Evolutionary conservation across 1,140 invertebrate genomes (phyloP), one percentile per base, ranked within the genome.

Genomic region (Bombus turneri): DNA sequence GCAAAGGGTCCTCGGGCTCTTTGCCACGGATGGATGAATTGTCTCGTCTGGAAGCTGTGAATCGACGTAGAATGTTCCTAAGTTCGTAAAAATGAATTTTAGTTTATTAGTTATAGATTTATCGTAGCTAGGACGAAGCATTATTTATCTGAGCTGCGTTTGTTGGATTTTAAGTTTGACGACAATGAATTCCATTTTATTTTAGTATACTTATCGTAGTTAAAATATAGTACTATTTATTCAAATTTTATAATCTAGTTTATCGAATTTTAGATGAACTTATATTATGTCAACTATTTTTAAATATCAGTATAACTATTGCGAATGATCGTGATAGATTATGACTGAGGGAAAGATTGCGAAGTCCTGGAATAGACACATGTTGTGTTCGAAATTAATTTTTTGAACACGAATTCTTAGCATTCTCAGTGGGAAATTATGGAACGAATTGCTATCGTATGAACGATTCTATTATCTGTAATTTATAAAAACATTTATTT

Each of bases 1-100:
- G 41, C 6, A 68, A 31, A 53, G 83, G 83, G 82, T 83, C 34
- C 68, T 66, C 53, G 59, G 43, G 37, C 10, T 62, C 59, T 57
- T 37, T 34, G 68, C 31, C 34, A 12, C n/a, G 28, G 10, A 41
- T 34, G 43, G 8, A 12, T 62, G 76, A 79, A 75, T 82, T 64
- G 41, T 28, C 75, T 66, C 43, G 28, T 18, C 6, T 64, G 8
- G 8, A 86, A 59, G 43, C 31, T n/a, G 64, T n/a, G 59, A 34
- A 53, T 53, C 47, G 18, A 6, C 18, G 15, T 22, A 53, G 5
- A 53, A 53, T 53, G 18, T 22, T 31, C 13, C 62, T 18, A 31
- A 31, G n/a, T 66, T 66, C 31, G 64, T 66, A 31, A 66, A 66
- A 66, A 66, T 31, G 28, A 66, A 31, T 66, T 66, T 66, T 31